A percentile compares a stretch with the other conserved stretches of the same genome.
Conservation (phyloP, 2,797 vertebrate species). For the Alcedo quadribrachys region DNA sequence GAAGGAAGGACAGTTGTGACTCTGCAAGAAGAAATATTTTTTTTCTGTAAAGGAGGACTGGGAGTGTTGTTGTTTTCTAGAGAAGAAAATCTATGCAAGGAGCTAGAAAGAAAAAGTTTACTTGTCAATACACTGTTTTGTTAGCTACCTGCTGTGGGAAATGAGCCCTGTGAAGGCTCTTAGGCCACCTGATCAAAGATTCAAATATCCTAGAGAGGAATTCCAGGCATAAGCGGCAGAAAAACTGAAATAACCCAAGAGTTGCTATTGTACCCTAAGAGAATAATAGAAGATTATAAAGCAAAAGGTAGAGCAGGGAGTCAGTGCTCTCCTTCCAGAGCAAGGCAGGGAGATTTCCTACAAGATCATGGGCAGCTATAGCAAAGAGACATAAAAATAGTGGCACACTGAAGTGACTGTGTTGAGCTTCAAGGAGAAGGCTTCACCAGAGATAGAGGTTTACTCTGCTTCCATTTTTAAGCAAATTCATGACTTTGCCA, state of each 20-base stretch:
- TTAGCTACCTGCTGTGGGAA: not conserved
- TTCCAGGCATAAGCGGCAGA: not conserved
- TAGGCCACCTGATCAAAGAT: not conserved
- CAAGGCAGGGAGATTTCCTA: not conserved
- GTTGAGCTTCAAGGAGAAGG: not conserved
- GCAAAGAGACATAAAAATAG: not conserved
- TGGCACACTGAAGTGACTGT: not conserved
- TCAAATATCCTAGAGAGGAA: not conserved
- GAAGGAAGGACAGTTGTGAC: not conserved
- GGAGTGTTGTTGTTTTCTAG: not conserved
- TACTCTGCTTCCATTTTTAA: not conserved
- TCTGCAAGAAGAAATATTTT: not conserved
- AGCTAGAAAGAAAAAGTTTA: not conserved
- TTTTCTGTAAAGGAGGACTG: not conserved
- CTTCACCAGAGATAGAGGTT: not conserved
- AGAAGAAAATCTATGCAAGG: not conserved
- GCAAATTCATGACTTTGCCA: not conserved
- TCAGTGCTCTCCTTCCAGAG: not conserved
- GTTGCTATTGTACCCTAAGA: not conserved
- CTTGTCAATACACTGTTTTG: not conserved
- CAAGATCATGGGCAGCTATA: not conserved
- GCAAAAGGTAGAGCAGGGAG: not conserved
- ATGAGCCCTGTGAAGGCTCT: not conserved
- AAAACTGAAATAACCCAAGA: not conserved
- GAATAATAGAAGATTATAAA: not conserved